Evolutionary conservation across 2,797 vertebrate genomes (phyloP).

Genomic region (Sebastes itinus): DNA sequence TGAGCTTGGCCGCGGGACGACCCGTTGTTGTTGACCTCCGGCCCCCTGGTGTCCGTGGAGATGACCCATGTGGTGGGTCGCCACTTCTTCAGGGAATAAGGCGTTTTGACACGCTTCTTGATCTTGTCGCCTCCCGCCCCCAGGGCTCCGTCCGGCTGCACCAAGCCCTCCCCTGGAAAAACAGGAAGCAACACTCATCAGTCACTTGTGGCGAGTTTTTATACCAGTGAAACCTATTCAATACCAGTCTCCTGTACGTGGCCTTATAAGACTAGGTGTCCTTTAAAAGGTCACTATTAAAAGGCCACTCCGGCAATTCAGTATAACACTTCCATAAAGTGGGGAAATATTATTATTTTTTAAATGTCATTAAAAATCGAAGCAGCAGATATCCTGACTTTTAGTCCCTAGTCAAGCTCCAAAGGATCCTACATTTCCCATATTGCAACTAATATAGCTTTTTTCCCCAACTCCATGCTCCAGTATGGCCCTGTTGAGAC

Average conservation of each 20-base stretch:
- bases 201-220: background rate
- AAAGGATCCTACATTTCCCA: background rate
- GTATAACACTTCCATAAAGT: background rate
- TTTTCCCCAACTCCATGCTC: background rate
- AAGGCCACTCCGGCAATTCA: background rate
- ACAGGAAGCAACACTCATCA: conserved; percentile 18
- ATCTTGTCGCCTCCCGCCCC: conserved; percentile 96
- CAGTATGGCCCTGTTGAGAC: background rate
- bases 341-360: background rate
- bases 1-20: conserved; percentile 64
- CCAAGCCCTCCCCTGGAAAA: conserved; percentile 83
- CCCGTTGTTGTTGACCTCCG: conserved; percentile 89
- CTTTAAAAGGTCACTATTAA: background rate
- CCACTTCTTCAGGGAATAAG: conserved; percentile 97
- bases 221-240: background rate
- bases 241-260: background rate
- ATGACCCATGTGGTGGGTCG: conserved; percentile 98
- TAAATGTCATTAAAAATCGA: background rate
- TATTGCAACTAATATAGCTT: background rate
- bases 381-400: background rate
- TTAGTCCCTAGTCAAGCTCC: background rate
- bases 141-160: conserved; percentile 83
- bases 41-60: conserved; percentile 90
- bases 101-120: conserved; percentile 98
- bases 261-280: background rate